These are phyloP conservation scores for Alectoris magna DNA, from an alignment of 2,797 vertebrate species.

Conservation along the genomic window DNA sequence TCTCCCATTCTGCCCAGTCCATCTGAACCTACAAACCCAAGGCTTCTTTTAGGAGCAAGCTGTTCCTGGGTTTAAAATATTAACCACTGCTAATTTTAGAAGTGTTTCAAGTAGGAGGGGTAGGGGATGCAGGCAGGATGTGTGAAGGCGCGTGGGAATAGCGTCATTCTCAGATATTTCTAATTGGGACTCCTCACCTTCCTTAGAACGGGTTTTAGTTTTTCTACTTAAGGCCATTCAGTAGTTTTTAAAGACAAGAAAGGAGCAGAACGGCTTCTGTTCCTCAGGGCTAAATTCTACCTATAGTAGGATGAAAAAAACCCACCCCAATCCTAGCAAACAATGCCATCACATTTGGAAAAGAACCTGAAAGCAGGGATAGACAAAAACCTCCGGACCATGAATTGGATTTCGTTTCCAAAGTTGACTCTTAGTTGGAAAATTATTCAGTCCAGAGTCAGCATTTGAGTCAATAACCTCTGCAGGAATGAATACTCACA, in stretches of 20 bases:
- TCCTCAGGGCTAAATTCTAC: background rate
- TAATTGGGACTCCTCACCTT: background rate
- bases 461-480: slow-evolving; percentile 7
- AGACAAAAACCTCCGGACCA: background rate
- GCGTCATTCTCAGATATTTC: background rate
- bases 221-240: background rate
- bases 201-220: background rate
- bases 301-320: background rate
- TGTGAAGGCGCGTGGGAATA: accelerated
- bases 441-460: background rate
- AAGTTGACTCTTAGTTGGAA: background rate
- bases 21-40: background rate
- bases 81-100: background rate
- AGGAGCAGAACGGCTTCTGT: background rate
- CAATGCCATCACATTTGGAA: accelerated
- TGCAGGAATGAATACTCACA: background rate
- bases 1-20: background rate
- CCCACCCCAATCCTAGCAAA: background rate
- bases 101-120: background rate
- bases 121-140: background rate
- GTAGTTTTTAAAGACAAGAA: background rate
- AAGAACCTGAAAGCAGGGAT: background rate
- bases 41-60: background rate
- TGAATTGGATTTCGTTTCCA: background rate
- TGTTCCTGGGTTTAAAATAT: background rate